Base-by-base conservation (phyloP, 2,113 vertebrate genomes). In the Trogon melanurus region DNA sequence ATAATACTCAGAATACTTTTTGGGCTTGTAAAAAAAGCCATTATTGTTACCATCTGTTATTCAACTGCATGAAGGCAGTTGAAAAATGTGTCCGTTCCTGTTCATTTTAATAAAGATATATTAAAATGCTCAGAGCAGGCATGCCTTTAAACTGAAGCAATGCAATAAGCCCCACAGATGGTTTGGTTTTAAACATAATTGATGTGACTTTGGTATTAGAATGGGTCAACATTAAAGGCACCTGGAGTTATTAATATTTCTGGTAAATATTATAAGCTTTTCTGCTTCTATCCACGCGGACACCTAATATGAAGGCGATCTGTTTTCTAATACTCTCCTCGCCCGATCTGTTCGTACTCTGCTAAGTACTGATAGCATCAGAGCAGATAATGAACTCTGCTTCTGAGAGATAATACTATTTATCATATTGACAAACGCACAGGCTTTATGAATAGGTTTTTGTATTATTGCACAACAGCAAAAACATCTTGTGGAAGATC, bases 181-280 rank as follows among this genome's bases (percentile, higher is more conserved):
- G 13, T 53, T 29, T 65, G 88, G 34, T 80, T 73, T 76, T n/a
- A 38, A 62, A 22, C 45, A n/a, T 80, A 83, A 36, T 61, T 91
- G 61, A 27, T 75, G 36, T 79, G 41, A 16, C 47, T 91, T 95
- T 32, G n/a, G 56, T 47, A 44, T 91, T 82, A 50, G 93, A 83
- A 67, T 70, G 76, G 85, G 25, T 94, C 88, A 88, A 64, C 87
- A 80, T 93, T 95, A 93, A 89, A 64, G 47, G 72, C 64, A 80
- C 21, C 13, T 70, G 79, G 72, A 95, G 91, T 96, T 93, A 95
- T 94, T 96, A 88, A 89, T 92, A 90, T 83, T 91, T 97, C 74
- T 91, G 64, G 67, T 75, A 95, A 97, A 94, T 90, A 60, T 61
- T 41, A 60, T 73, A 85, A 69, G 84, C 32, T 91, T 61, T 36